Evolutionary conservation across 2,113 vertebrate genomes (phyloP).

Genomic region (Paradisaea rubra): DNA sequence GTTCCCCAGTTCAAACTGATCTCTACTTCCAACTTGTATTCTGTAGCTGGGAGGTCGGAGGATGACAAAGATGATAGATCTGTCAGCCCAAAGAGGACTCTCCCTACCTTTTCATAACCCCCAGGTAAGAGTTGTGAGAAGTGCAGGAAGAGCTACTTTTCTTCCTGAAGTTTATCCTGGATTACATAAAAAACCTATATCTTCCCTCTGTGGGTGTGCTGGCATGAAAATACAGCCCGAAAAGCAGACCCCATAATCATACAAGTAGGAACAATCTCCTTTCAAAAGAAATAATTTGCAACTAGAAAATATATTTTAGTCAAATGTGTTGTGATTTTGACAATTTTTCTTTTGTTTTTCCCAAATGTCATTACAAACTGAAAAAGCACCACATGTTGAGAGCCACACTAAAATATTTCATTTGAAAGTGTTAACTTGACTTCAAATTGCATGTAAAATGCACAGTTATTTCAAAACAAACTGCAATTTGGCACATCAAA

Average conservation of each 20-base stretch:
- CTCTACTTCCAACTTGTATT: background rate
- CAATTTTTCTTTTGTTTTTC: background rate
- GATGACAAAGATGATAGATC: background rate
- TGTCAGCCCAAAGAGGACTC: background rate
- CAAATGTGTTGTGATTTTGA: background rate
- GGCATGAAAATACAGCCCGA: background rate
- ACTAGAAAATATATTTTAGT: background rate
- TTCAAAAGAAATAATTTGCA: background rate
- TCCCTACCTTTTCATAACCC: background rate
- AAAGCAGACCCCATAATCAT: background rate
- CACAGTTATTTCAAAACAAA: background rate
- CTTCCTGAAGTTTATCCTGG: background rate
- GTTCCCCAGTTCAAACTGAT: background rate
- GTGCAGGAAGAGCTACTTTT: background rate
- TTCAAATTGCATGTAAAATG: background rate
- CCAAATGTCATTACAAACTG: background rate
- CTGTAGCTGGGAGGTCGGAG: background rate
- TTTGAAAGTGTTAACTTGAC: background rate
- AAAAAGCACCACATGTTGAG: background rate
- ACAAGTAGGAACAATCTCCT: rapidly evolving
- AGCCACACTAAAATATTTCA: background rate
- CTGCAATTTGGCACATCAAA: background rate
- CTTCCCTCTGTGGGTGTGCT: background rate
- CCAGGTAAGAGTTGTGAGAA: background rate
- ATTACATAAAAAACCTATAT: background rate